Conservation (phyloP, 1,140 invertebrate species). For the Lasioglossum baleicum region DNA sequence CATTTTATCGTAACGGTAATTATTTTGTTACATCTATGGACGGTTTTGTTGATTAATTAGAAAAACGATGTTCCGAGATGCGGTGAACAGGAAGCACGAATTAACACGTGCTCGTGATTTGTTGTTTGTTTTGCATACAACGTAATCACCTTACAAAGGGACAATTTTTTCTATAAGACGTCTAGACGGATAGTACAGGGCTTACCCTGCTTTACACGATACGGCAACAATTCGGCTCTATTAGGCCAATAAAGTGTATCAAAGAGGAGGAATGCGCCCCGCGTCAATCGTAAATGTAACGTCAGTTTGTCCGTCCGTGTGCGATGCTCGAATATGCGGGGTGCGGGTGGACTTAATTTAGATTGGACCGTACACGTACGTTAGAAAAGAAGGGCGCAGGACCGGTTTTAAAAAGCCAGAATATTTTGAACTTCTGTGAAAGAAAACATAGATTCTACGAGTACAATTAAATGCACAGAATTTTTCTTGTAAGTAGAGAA, state of each 20-base stretch:
- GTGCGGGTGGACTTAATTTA: slow-evolving; percentile 57
- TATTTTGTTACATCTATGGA: neutral
- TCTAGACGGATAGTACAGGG: slow-evolving; percentile 43
- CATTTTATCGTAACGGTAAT: neutral
- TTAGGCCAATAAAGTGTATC: slow-evolving; percentile 63
- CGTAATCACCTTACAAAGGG: slow-evolving; percentile 28
- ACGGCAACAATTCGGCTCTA: slow-evolving; percentile 62
- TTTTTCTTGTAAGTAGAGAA: too few species aligned
- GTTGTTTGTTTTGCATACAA: slow-evolving; percentile 55
- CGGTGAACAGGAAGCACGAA: neutral
- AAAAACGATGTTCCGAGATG: neutral
- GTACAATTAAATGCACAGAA: too few species aligned
- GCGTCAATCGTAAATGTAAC: slow-evolving; percentile 56
- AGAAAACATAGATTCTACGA: neutral
- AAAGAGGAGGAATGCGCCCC: slow-evolving; percentile 60
- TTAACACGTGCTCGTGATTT: slow-evolving; percentile 18
- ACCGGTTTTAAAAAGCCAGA: neutral
- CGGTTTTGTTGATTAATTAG: slow-evolving; percentile 17
- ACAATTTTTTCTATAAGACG: slow-evolving; percentile 36
- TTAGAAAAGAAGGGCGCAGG: neutral
- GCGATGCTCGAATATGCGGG: slow-evolving; percentile 26
- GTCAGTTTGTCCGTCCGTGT: slow-evolving; percentile 47
- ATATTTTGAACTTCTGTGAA: neutral
- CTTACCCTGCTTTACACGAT: slow-evolving; percentile 54
- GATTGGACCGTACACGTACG: neutral